A percentile compares a stretch with the other conserved stretches of the same genome.
Evolutionary conservation across 2,888 invertebrate genomes (phyloP).

Genomic region (Sminthurides aquaticus): DNA sequence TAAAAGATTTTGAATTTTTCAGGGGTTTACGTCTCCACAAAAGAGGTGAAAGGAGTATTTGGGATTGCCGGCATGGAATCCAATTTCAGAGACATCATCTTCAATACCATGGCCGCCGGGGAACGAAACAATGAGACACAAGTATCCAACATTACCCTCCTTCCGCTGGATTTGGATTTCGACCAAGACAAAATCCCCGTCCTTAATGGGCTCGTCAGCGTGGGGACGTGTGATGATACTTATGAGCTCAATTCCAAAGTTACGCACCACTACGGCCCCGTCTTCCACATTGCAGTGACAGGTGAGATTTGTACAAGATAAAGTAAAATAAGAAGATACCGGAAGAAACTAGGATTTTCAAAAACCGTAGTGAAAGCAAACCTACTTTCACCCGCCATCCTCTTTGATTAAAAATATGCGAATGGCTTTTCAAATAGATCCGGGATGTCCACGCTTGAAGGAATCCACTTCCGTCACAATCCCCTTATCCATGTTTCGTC

Average conservation of each 20-base stretch:
- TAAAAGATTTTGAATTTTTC: no score
- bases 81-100: slow-evolving; percentile 18
- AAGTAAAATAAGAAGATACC: neutral
- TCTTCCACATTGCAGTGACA: slow-evolving; percentile 39
- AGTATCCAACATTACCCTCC: slow-evolving; percentile 20
- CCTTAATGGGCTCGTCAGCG: slow-evolving; percentile 28
- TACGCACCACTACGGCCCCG: slow-evolving; percentile 23
- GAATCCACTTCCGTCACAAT: slow-evolving; percentile 60
- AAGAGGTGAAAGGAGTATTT: slow-evolving; percentile 10
- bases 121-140: slow-evolving; percentile 1
- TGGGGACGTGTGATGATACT: slow-evolving; percentile 29
- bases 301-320: no score
- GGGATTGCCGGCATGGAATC: slow-evolving; percentile 6
- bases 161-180: slow-evolving; percentile 7
- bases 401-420: no score
- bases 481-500: slow-evolving; percentile 51
- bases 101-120: neutral
- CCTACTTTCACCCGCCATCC: no score
- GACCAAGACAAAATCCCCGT: slow-evolving; percentile 21
- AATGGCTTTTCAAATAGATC: no score
- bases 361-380: no score
- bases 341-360: no score
- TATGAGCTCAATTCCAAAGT: slow-evolving; percentile 27
- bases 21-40: slow-evolving; percentile 30
- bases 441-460: slow-evolving; percentile 70